phyloP scores from a whole-genome alignment of 2,797 vertebrate species.

The Bryconaethiops microstoma region DNA sequence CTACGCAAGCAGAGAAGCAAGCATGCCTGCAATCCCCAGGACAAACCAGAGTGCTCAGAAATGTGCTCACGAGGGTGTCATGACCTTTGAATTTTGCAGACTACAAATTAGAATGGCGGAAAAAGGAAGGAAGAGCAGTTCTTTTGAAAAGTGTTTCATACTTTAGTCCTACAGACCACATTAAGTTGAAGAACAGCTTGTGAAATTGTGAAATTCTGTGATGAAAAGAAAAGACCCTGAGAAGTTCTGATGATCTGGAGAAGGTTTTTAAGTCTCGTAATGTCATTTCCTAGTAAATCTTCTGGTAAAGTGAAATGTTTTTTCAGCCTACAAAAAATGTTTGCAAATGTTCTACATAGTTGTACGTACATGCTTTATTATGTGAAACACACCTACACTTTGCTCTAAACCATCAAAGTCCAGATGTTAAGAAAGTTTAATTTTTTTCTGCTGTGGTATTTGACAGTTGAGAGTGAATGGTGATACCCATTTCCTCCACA shows the following conservation, averaged over 20 bases:
- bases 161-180: background rate
- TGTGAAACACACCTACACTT: background rate
- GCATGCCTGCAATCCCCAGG: background rate
- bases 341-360: background rate
- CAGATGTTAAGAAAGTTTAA: background rate
- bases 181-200: background rate
- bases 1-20: background rate
- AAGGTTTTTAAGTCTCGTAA: too few species aligned
- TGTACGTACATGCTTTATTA: background rate
- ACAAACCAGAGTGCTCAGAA: background rate
- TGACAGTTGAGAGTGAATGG: background rate
- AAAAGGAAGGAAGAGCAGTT: background rate
- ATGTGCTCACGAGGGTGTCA: background rate
- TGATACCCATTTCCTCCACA: background rate
- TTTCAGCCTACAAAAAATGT: too few species aligned
- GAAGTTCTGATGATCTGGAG: background rate
- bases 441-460: background rate
- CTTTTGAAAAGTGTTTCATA: background rate
- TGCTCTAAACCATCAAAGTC: background rate
- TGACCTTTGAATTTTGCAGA: constrained; percentile 18
- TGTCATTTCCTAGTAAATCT: too few species aligned
- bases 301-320: too few species aligned
- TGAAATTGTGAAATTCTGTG: background rate
- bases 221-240: too few species aligned
- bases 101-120: background rate